A percentile compares a stretch with the other conserved stretches of the same genome.
phyloP scores from a whole-genome alignment of 2,113 vertebrate species.

The Notiomystis cincta region DNA sequence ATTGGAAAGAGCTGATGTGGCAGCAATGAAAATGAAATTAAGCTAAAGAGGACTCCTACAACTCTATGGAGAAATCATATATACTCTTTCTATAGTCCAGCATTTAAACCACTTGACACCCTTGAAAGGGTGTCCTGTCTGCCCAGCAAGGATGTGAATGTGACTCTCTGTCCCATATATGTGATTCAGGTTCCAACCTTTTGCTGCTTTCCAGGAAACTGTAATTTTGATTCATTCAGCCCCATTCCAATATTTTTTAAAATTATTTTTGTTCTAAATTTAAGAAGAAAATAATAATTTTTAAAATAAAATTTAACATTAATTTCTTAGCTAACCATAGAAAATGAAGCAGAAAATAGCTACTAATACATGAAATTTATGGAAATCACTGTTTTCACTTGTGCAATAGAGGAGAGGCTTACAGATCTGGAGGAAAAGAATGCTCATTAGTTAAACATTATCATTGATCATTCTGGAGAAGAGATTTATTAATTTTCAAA shows the following conservation, averaged over 20 bases:
- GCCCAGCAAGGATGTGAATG: fast-evolving
- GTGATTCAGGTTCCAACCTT: not conserved
- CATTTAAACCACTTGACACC: not conserved
- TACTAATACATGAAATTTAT: not conserved
- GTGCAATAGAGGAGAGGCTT: not conserved
- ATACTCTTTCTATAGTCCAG: not conserved
- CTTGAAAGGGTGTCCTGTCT: not conserved
- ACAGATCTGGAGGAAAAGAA: not conserved
- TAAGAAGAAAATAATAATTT: not conserved
- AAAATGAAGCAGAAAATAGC: not conserved
- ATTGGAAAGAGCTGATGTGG: fast-evolving
- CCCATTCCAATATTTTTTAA: not conserved
- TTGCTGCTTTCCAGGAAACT: not conserved
- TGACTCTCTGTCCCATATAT: not conserved
- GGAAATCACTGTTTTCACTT: not conserved
- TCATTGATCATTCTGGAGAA: not conserved
- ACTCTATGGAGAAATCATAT: not conserved
- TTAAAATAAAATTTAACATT: not conserved
- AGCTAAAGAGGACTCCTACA: not conserved
- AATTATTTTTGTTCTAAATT: not conserved
- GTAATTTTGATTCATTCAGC: not conserved
- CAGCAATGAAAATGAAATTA: not conserved
- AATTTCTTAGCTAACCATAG: not conserved
- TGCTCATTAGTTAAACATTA: not conserved
- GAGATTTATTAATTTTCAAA: not conserved